Conservation (phyloP, 2,888 invertebrate genomes). For the Chironomus tentans region DNA sequence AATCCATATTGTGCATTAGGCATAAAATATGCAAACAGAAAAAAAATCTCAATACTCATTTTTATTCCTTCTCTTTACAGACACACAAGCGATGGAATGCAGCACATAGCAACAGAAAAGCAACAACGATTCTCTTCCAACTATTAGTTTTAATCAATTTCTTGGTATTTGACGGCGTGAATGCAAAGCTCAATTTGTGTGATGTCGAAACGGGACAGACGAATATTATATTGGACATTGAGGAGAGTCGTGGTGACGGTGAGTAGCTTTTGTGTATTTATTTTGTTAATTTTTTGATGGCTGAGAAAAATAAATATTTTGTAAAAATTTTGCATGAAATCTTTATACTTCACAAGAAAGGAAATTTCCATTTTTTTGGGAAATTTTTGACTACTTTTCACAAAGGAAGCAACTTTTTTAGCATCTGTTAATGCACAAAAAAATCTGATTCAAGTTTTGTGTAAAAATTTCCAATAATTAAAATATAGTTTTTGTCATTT, state of each 20-base stretch:
- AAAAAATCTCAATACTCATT: neutral
- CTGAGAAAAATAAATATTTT: no score
- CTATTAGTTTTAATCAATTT: slow-evolving; percentile 11
- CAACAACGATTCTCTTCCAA: slow-evolving; percentile 1
- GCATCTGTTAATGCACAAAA: no score
- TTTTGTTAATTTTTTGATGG: neutral
- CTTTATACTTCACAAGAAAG: no score
- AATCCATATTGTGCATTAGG: neutral
- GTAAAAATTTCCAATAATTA: no score
- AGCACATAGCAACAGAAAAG: neutral
- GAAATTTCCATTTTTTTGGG: no score
- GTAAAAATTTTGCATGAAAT: no score
- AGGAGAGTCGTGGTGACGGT: slow-evolving; percentile 79
- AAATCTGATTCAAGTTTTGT: no score
- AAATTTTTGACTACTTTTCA: no score
- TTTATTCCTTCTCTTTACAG: neutral
- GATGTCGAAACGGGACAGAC: slow-evolving; percentile 81
- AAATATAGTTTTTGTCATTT: no score
- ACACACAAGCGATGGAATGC: slow-evolving; percentile 10
- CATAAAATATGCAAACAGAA: neutral
- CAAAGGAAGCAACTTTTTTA: no score
- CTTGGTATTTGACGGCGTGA: slow-evolving; percentile 30
- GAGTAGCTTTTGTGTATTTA: slow-evolving; percentile 44
- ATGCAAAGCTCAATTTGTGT: slow-evolving; percentile 48
- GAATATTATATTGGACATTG: slow-evolving; percentile 82